phyloP scores from a whole-genome alignment of 2,888 invertebrate genomes.

The Cheilosia pagana region DNA sequence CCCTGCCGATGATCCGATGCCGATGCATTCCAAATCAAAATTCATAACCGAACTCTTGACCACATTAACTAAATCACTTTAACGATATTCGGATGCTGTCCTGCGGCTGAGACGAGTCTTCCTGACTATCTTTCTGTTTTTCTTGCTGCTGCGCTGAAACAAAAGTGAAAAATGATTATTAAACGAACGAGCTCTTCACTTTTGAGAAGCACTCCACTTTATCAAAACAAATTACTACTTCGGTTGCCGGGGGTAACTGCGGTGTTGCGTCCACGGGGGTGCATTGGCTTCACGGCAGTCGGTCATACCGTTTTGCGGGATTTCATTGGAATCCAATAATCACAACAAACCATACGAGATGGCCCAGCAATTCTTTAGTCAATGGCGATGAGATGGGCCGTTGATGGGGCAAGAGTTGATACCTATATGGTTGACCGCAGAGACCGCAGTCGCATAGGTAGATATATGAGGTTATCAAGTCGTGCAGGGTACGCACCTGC shows the following conservation, averaged over 20 bases:
- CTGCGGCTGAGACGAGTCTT: conserved; percentile 56
- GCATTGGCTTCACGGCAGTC: conserved; percentile 13
- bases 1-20: too few species aligned
- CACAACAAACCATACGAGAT: conserved; percentile 52
- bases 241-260: conserved; percentile 24
- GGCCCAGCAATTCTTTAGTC: conserved; percentile 39
- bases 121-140: neutral
- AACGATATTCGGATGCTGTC: conserved; percentile 69
- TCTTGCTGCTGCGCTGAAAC: neutral
- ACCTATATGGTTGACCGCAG: conserved; percentile 11
- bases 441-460: too few species aligned
- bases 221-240: conserved; percentile 54
- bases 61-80: conserved; percentile 70
- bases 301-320: conserved; percentile 56
- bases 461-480: too few species aligned
- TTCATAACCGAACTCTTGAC: conserved; percentile 70
- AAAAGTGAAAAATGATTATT: conserved; percentile 61
- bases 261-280: conserved; percentile 38
- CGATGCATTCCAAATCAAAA: conserved; percentile 31
- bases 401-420: neutral
- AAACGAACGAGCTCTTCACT: conserved; percentile 41
- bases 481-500: conserved; percentile 38
- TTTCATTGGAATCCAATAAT: conserved; percentile 45
- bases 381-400: conserved; percentile 53
- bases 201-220: conserved; percentile 52